A percentile compares a stretch with the other conserved stretches of the same genome.
phyloP scores from a whole-genome alignment of 2,113 vertebrate species.

The Tautogolabrus adspersus region DNA sequence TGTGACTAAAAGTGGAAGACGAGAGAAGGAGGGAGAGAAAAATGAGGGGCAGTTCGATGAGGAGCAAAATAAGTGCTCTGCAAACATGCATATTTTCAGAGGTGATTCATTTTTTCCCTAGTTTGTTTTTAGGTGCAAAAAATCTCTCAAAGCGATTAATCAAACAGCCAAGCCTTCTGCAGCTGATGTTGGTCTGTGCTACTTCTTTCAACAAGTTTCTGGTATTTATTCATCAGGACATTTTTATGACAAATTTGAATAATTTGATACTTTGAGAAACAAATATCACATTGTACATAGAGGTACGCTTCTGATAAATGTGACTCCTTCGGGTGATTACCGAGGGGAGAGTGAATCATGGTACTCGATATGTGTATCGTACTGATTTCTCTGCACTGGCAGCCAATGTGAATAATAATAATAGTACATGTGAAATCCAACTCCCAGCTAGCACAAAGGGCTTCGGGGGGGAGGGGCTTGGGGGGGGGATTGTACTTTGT shows the following conservation, averaged over 20 bases:
- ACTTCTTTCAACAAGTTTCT: constrained; percentile 86
- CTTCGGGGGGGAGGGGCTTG: constrained; percentile 78
- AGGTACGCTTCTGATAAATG: constrained; percentile 76
- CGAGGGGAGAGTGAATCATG: constrained; percentile 55
- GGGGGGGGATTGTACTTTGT: constrained; percentile 92
- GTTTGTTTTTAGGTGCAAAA: constrained; percentile 79
- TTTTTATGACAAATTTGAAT: constrained; percentile 94
- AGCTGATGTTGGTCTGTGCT: constrained; percentile 87
- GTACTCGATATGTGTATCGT: constrained; percentile 69
- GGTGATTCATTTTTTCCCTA: constrained; percentile 36
- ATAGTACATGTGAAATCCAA: constrained; percentile 81
- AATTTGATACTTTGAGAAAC: constrained; percentile 91
- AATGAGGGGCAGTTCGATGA: constrained; percentile 14
- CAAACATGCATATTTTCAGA: constrained; percentile 49
- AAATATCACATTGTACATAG: constrained; percentile 89
- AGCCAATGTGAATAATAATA: constrained; percentile 89
- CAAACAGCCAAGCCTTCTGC: constrained; percentile 74
- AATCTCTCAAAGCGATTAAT: constrained; percentile 51
- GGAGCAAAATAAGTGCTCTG: constrained; percentile 78
- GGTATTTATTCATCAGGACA: constrained; percentile 94
- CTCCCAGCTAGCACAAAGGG: constrained; percentile 95
- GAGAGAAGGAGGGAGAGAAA: constrained; percentile 63
- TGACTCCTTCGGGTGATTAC: constrained; percentile 47
- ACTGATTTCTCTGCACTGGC: constrained; percentile 90
- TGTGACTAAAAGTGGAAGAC: constrained; percentile 76